Conservation (phyloP, 2,888 invertebrate species). For the Tipula unca region DNA sequence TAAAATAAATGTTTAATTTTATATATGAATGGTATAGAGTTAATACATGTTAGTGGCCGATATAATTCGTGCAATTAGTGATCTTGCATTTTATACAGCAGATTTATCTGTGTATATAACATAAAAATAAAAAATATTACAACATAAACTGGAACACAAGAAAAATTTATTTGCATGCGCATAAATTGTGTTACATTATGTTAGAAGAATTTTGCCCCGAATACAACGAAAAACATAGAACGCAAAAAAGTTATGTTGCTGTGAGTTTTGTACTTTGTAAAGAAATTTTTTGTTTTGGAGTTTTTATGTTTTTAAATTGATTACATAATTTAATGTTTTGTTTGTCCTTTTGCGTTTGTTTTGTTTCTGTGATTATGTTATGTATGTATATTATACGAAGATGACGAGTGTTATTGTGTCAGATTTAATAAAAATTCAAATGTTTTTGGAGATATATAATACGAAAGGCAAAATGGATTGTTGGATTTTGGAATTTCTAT, state of each 20-base stretch:
- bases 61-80: neutral
- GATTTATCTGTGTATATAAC: neutral
- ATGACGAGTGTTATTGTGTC: neutral
- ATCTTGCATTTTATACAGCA: neutral
- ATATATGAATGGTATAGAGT: neutral
- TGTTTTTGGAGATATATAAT: neutral
- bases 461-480: neutral
- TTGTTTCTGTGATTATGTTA: neutral
- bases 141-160: neutral
- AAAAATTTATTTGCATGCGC: neutral
- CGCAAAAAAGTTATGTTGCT: no score
- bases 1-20: neutral
- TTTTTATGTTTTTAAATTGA: neutral
- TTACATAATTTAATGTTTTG: neutral
- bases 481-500: neutral
- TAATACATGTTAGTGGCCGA: neutral
- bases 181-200: neutral
- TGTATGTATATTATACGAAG: no score
- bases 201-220: neutral
- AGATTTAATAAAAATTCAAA: neutral
- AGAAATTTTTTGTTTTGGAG: neutral
- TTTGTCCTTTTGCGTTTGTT: neutral
- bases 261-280: neutral
- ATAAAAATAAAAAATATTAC: no score
- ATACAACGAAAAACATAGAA: neutral